Evolutionary conservation across 2,113 vertebrate species (phyloP).

Genomic region (Xiphorhynchus elegans): DNA sequence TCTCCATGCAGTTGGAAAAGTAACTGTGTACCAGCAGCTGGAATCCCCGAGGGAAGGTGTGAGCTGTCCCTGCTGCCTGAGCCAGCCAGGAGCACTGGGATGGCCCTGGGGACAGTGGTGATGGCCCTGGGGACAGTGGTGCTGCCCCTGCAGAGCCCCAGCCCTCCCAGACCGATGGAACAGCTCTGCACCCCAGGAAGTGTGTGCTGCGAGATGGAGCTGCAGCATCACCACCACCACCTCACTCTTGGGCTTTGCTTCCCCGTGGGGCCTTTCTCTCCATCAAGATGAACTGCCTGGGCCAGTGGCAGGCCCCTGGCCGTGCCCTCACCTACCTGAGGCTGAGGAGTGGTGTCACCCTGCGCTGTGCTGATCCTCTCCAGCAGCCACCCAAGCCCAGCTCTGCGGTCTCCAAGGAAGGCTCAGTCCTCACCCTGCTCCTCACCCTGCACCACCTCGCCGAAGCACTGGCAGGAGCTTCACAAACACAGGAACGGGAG

Average conservation of each 20-base stretch:
- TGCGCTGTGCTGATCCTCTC: accelerated
- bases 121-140: neutral
- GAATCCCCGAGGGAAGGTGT: neutral
- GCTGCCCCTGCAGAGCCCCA: neutral
- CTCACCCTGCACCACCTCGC: neutral
- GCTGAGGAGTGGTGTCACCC: neutral
- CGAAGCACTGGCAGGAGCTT: neutral
- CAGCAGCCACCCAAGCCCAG: neutral
- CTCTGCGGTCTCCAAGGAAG: neutral
- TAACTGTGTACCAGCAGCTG: neutral
- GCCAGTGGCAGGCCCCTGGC: neutral
- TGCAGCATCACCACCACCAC: neutral
- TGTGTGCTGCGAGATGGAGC: neutral
- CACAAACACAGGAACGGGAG: neutral
- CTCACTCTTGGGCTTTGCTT: neutral
- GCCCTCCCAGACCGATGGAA: neutral
- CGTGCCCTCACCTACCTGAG: neutral
- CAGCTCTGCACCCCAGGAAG: neutral
- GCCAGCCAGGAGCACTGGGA: neutral
- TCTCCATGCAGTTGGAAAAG: neutral
- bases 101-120: neutral
- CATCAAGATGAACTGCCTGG: neutral
- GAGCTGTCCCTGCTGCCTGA: neutral
- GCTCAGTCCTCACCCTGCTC: neutral
- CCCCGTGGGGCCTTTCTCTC: neutral